phyloP scores from a whole-genome alignment of 35 echinoderm and acorn worm species.

The Heliocidaris tuberculata region DNA sequence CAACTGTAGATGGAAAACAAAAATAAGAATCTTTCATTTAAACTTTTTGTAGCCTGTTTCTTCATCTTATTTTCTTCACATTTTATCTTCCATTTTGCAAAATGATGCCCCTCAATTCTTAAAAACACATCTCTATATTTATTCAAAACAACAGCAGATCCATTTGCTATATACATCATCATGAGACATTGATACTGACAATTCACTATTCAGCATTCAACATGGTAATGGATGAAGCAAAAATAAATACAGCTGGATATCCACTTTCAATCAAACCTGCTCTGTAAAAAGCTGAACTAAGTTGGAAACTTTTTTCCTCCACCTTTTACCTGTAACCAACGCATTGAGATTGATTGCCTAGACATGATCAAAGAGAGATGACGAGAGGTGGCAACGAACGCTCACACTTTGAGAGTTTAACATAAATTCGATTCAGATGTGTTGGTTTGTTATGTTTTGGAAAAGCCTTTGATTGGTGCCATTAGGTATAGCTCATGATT shows the following conservation, averaged over 20 bases:
- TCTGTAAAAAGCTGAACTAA: neutral
- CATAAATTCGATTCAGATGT: neutral
- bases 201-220: neutral
- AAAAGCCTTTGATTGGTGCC: neutral
- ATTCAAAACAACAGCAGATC: too few species aligned
- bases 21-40: too few species aligned
- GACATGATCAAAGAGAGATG: neutral
- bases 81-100: too few species aligned
- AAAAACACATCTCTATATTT: too few species aligned
- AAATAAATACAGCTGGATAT: conserved; percentile 12
- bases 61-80: too few species aligned
- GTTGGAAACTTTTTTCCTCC: neutral
- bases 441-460: neutral
- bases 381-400: neutral
- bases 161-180: neutral
- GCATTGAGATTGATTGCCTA: neutral
- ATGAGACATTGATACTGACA: neutral
- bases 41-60: too few species aligned
- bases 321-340: neutral
- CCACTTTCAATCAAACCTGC: neutral
- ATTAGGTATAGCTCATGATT: neutral
- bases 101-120: too few species aligned
- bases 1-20: too few species aligned
- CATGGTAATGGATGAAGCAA: neutral
- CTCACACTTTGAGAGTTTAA: neutral